Conservation (phyloP, 2,113 vertebrate genomes). For the Equus przewalskii region DNA sequence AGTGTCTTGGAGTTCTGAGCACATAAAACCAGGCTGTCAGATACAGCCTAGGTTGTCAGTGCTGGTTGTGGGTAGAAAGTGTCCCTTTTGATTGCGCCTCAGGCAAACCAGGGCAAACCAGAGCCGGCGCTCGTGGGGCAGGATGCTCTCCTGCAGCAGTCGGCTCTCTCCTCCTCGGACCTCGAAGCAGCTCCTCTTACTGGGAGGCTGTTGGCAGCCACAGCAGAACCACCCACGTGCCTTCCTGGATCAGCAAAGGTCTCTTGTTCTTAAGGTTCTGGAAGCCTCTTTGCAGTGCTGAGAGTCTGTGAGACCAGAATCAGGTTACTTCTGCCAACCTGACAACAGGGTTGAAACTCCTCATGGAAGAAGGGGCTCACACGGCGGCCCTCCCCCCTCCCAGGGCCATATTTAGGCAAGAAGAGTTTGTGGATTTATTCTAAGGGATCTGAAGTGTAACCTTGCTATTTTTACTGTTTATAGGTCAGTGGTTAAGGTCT, state of each 20-base stretch:
- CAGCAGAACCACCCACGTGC: neutral
- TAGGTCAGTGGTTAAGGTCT: neutral
- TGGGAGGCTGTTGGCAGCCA: neutral
- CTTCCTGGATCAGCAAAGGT: neutral
- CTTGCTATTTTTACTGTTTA: neutral
- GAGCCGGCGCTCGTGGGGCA: neutral
- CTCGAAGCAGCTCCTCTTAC: neutral
- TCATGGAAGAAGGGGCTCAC: neutral
- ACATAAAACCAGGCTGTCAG: conserved; percentile 37
- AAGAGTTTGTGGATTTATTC: conserved; percentile 6
- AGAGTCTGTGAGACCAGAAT: neutral
- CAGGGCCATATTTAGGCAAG: neutral
- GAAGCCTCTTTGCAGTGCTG: neutral
- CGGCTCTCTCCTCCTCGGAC: neutral
- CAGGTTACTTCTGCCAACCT: neutral
- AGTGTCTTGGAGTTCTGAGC: neutral
- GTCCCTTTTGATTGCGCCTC: neutral
- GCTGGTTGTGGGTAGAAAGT: neutral
- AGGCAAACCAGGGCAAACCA: neutral
- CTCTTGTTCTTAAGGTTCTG: neutral
- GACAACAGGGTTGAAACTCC: neutral
- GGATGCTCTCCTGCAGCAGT: neutral
- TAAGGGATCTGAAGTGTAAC: neutral
- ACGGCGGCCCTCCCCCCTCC: neutral
- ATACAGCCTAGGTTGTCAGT: too few species aligned